Evolutionary conservation across 2,888 invertebrate genomes (phyloP).

Genomic region (Hyposoter didymator): DNA sequence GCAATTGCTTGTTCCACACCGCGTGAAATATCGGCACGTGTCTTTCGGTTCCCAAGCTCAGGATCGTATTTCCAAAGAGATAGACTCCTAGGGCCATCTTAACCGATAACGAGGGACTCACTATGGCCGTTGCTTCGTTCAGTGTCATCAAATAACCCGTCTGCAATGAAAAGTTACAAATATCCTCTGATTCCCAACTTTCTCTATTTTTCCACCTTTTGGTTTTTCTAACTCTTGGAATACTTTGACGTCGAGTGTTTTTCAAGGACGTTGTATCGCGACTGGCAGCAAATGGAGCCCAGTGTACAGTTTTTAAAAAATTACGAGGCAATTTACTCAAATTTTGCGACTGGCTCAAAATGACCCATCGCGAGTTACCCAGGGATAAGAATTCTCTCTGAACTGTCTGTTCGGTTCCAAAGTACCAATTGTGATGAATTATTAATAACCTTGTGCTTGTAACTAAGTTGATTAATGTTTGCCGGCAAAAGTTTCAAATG

Average conservation of each 20-base stretch:
- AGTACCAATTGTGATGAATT: background rate
- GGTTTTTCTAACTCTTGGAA: background rate
- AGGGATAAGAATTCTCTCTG: background rate
- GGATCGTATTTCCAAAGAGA: slow-evolving; percentile 90
- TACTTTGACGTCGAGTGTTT: too few relatives aligned
- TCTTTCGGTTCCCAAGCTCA: slow-evolving; percentile 91
- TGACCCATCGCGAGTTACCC: background rate
- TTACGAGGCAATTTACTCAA: background rate
- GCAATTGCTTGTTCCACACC: slow-evolving; percentile 88
- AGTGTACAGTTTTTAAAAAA: background rate
- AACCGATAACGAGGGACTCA: slow-evolving; percentile 90
- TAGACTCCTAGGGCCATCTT: slow-evolving; percentile 92
- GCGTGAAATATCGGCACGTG: slow-evolving; percentile 89
- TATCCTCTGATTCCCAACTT: background rate
- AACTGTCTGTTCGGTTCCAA: background rate
- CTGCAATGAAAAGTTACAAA: slow-evolving; percentile 80
- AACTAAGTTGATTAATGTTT: slow-evolving; percentile 87
- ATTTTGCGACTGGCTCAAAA: background rate
- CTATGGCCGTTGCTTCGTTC: slow-evolving; percentile 90
- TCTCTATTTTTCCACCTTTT: background rate
- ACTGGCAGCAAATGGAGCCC: too few relatives aligned
- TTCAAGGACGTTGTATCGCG: too few relatives aligned
- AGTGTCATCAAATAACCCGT: slow-evolving; percentile 91
- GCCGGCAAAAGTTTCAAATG: slow-evolving; percentile 88
- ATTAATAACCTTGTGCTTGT: slow-evolving; percentile 87